Conservation (phyloP, 2,797 vertebrate species). For the Tadarida brasiliensis region DNA sequence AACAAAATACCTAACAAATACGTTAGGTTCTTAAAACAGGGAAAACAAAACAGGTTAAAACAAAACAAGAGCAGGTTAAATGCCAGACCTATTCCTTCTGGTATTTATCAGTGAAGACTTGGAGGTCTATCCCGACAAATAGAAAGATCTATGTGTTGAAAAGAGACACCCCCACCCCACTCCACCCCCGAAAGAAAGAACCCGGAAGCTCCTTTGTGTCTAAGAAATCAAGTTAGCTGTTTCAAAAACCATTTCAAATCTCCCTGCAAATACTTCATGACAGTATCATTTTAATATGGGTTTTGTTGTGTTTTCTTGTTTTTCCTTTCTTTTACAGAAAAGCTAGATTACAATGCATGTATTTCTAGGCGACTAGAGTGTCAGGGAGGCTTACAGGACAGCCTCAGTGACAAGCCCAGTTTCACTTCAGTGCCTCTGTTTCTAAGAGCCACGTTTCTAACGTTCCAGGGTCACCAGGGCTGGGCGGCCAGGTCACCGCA, state of each 20-base stretch:
- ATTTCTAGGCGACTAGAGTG: background rate
- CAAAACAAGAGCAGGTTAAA: background rate
- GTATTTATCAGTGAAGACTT: background rate
- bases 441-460: background rate
- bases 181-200: background rate
- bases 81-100: background rate
- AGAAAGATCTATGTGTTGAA: background rate
- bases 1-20: conserved; percentile 36
- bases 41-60: background rate
- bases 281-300: background rate
- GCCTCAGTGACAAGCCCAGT: background rate
- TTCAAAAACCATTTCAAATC: conserved; percentile 45
- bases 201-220: background rate
- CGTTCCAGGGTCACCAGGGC: background rate
- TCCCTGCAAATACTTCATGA: background rate
- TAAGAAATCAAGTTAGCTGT: background rate
- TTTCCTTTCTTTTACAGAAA: conserved; percentile 43
- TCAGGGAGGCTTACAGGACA: background rate
- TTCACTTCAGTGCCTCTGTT: background rate
- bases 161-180: fast-evolving
- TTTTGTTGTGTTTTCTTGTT: background rate
- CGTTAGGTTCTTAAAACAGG: background rate
- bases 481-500: fast-evolving
- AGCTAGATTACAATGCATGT: background rate
- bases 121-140: background rate